Conservation (phyloP, 2,888 invertebrate genomes). For the Xylophagus ater region DNA sequence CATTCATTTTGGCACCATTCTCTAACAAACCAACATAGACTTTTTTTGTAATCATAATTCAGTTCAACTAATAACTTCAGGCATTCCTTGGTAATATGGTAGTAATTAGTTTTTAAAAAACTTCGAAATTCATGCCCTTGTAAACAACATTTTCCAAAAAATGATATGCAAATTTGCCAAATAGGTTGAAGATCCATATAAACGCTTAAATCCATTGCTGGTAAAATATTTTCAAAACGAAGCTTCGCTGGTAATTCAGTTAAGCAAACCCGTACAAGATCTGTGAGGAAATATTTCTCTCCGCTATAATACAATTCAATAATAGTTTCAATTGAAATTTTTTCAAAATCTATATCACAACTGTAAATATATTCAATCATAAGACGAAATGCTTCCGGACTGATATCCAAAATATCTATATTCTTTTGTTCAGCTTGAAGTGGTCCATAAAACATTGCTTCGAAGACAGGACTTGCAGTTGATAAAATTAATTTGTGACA, state of each 20-base stretch:
- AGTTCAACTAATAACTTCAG: slow-evolving; percentile 32
- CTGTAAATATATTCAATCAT: slow-evolving; percentile 36
- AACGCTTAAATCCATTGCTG: slow-evolving; percentile 32
- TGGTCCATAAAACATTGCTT: slow-evolving; percentile 79
- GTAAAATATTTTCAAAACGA: slow-evolving; percentile 34
- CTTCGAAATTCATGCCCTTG: slow-evolving; percentile 28
- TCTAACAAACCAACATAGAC: slow-evolving; percentile 32
- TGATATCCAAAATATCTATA: slow-evolving; percentile 38
- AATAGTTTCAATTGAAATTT: slow-evolving; percentile 28
- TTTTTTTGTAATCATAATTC: slow-evolving; percentile 24
- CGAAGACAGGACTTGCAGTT: slow-evolving; percentile 79
- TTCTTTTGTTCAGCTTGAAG: slow-evolving; percentile 61
- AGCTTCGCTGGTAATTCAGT: slow-evolving; percentile 29
- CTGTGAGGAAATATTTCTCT: slow-evolving; percentile 34
- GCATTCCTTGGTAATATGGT: slow-evolving; percentile 36
- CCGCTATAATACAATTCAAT: slow-evolving; percentile 37
- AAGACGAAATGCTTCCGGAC: slow-evolving; percentile 35
- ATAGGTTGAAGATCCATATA: slow-evolving; percentile 32
- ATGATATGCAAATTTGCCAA: slow-evolving; percentile 28
- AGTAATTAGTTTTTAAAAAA: slow-evolving; percentile 30
- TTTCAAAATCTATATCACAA: slow-evolving; percentile 27
- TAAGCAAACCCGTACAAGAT: slow-evolving; percentile 28
- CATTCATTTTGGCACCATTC: slow-evolving; percentile 37
- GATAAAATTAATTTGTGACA: slow-evolving; percentile 72
- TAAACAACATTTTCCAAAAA: slow-evolving; percentile 34